These are phyloP conservation scores for Myrmophylax atrothorax DNA, from an alignment of 2,113 vertebrate species.

Conservation along the genomic window DNA sequence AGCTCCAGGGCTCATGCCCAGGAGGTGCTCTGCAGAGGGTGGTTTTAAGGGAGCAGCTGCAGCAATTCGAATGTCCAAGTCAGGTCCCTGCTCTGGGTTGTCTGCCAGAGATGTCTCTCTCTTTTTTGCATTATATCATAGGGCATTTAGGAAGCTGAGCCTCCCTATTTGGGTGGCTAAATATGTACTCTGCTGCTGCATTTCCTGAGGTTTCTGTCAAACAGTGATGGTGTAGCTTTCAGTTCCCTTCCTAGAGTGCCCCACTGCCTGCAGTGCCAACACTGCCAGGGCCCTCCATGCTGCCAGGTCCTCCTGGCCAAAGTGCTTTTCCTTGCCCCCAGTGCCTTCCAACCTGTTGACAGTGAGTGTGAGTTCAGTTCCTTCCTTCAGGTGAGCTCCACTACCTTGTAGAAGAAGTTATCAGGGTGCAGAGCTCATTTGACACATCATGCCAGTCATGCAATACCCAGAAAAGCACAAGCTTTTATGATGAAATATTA, in stretches of 20 bases:
- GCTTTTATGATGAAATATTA: neutral
- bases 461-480: neutral
- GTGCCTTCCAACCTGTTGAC: neutral
- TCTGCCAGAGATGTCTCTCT: neutral
- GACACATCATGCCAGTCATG: neutral
- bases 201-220: neutral
- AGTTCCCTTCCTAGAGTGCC: neutral
- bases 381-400: neutral
- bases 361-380: neutral
- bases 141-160: neutral
- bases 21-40: neutral
- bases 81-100: neutral
- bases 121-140: neutral
- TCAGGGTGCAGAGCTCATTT: fast-evolving
- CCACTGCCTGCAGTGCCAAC: neutral
- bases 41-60: neutral
- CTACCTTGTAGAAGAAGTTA: neutral
- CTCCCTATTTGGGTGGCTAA: neutral
- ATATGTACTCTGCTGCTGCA: neutral
- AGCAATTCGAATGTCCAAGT: neutral
- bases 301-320: neutral
- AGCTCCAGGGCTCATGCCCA: neutral
- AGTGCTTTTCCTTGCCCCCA: neutral
- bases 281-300: fast-evolving
- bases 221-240: neutral